Conservation (phyloP, 2,797 vertebrate species). For the Gephyroberyx darwinii region DNA sequence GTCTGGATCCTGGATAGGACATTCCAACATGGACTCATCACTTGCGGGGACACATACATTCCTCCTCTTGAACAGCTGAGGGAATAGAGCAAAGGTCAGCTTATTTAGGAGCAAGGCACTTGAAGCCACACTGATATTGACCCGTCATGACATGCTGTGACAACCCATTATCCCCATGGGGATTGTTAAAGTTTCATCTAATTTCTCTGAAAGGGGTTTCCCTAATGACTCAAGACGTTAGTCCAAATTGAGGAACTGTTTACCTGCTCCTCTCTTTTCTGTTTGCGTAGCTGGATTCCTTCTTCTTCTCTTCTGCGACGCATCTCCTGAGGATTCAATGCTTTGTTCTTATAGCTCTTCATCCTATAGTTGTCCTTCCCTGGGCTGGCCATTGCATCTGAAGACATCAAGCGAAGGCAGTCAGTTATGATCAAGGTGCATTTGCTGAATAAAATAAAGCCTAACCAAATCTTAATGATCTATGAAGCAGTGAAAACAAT, state of each 20-base stretch:
- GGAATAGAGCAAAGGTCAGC: slow-evolving; percentile 24
- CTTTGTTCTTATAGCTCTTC: slow-evolving; percentile 96
- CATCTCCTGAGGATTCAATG: slow-evolving; percentile 94
- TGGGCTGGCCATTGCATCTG: slow-evolving; percentile 88
- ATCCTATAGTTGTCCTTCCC: slow-evolving; percentile 91
- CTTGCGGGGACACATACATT: slow-evolving; percentile 86
- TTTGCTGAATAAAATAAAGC: background rate
- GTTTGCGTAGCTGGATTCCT: slow-evolving; percentile 92
- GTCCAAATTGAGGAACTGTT: background rate
- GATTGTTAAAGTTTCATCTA: too few species aligned
- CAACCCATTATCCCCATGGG: too few species aligned
- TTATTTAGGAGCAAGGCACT: background rate
- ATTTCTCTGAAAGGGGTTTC: background rate
- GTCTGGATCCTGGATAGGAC: slow-evolving; percentile 91
- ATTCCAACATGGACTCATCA: slow-evolving; percentile 91
- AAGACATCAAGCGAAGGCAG: background rate
- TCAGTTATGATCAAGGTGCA: background rate
- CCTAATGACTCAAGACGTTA: too few species aligned
- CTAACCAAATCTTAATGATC: background rate
- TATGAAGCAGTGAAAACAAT: background rate
- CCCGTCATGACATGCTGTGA: too few species aligned
- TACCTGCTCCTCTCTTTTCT: slow-evolving; percentile 94
- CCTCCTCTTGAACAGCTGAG: slow-evolving; percentile 91
- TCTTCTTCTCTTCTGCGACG: slow-evolving; percentile 92
- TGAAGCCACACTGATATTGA: background rate